Evolutionary conservation across 2,797 vertebrate genomes (phyloP).

Genomic region (Enteromius viviparus): DNA sequence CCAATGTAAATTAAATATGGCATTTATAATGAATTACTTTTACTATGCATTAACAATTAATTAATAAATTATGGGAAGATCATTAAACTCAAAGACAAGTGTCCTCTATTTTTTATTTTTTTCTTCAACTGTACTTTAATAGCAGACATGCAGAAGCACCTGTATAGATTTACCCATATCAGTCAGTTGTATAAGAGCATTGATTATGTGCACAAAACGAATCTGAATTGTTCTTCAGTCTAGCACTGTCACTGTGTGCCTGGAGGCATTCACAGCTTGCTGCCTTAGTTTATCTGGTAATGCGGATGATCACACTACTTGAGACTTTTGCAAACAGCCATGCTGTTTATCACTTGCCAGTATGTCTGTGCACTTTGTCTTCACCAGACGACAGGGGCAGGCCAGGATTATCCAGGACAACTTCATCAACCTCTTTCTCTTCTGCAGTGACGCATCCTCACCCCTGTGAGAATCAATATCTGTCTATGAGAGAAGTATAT

Average conservation of each 20-base stretch:
- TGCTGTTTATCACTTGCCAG: conserved; percentile 34
- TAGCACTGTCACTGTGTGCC: background rate
- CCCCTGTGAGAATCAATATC: conserved; percentile 29
- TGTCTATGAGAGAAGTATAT: conserved; percentile 29
- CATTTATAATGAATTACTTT: background rate
- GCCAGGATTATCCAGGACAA: conserved; percentile 34
- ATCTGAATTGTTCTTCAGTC: conserved; percentile 17
- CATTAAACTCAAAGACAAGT: background rate
- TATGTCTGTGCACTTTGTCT: conserved; percentile 44
- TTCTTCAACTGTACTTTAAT: background rate
- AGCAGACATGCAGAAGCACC: background rate
- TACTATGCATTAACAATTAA: background rate
- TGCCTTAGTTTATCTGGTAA: conserved; percentile 23
- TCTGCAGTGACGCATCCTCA: background rate
- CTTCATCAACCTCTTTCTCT: conserved; percentile 29
- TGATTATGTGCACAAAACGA: conserved; percentile 7
- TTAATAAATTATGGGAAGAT: background rate
- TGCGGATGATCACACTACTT: conserved; percentile 18
- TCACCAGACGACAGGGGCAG: conserved; percentile 21
- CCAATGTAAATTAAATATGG: background rate
- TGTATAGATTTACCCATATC: background rate
- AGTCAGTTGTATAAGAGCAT: background rate
- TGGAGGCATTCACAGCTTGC: conserved; percentile 9
- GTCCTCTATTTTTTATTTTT: background rate
- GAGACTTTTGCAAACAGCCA: conserved; percentile 21